These are phyloP conservation scores for Cricetomys ansorgei DNA, from an alignment of 2,113 vertebrate species.

Conservation along the genomic window DNA sequence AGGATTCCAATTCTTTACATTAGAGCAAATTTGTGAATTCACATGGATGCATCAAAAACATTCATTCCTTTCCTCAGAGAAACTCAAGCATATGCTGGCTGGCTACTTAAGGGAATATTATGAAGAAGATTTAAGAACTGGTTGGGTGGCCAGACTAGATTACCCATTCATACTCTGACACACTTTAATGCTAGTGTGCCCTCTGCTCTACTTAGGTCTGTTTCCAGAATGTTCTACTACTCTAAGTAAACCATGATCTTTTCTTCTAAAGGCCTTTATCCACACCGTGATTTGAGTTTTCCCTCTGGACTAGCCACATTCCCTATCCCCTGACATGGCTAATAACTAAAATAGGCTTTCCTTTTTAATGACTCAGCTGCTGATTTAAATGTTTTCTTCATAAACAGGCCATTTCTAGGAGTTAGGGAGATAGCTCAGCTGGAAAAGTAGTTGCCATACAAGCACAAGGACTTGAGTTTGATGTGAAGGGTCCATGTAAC, in stretches of 20 bases:
- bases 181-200: neutral
- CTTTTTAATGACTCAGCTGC: neutral
- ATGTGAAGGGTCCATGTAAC: neutral
- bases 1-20: neutral
- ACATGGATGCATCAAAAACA: neutral
- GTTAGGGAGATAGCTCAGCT: neutral
- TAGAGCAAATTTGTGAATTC: neutral
- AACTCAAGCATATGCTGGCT: neutral
- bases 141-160: neutral
- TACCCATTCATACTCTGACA: neutral
- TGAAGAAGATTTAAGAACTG: conserved; percentile 24
- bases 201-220: neutral
- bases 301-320: neutral
- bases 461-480: neutral
- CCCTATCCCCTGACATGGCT: neutral
- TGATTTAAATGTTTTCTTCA: conserved; percentile 25
- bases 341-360: neutral
- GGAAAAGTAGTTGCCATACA: neutral
- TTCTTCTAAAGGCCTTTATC: neutral
- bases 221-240: neutral
- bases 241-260: neutral
- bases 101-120: neutral
- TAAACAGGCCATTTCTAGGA: neutral
- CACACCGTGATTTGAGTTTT: neutral
- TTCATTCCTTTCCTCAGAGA: neutral